Percentiles rank a stretch among this genome's conserved stretches.
Evolutionary conservation across 2,888 invertebrate genomes (phyloP).

Genomic region (Pimpla rufipes): DNA sequence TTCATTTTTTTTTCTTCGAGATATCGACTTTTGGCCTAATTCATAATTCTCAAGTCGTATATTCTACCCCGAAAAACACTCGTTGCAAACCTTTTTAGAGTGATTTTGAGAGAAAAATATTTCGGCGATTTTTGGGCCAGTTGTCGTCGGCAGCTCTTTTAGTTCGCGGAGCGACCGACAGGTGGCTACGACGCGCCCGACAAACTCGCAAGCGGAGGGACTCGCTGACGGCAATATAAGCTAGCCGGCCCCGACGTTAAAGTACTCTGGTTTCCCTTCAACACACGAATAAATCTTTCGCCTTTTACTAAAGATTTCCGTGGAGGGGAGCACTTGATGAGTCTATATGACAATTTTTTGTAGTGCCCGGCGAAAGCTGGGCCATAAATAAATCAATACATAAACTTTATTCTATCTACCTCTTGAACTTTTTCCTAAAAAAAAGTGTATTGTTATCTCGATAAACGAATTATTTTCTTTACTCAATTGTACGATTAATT

Average conservation of each 20-base stretch:
- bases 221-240: conserved; percentile 14
- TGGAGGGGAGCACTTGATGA: conserved; percentile 81
- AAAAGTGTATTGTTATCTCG: too few relatives aligned
- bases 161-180: conserved; percentile 18
- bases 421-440: neutral
- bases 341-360: conserved; percentile 76
- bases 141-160: neutral
- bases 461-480: too few relatives aligned
- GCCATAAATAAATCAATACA: conserved; percentile 58
- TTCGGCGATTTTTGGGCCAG: too few relatives aligned
- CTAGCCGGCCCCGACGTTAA: accelerated
- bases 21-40: too few relatives aligned
- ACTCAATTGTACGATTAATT: too few relatives aligned
- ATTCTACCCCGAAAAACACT: neutral
- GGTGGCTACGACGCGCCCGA: conserved; percentile 29
- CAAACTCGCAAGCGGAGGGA: conserved; percentile 33
- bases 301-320: conserved; percentile 86
- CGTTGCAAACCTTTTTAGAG: too few relatives aligned
- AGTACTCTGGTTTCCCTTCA: conserved; percentile 84
- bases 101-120: too few relatives aligned
- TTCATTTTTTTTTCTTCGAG: too few relatives aligned
- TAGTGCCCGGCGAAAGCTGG: conserved; percentile 71
- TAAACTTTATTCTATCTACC: conserved; percentile 2
- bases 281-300: conserved; percentile 85
- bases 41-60: neutral